Evolutionary conservation across 2,888 invertebrate species (phyloP).

Genomic region (Ophion ventricosus): DNA sequence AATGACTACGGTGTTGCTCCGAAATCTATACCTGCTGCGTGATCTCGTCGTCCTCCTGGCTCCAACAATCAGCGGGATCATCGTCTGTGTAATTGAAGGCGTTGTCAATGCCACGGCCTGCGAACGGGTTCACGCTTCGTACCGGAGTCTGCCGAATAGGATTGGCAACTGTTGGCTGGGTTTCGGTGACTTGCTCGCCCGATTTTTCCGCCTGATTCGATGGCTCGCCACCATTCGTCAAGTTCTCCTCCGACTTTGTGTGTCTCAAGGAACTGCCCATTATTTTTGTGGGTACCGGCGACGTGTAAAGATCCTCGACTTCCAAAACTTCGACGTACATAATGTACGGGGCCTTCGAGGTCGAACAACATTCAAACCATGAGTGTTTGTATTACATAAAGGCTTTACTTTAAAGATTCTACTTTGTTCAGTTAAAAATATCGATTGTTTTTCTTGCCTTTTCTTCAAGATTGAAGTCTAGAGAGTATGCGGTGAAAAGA

Average conservation of each 20-base stretch:
- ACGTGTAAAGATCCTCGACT: constrained; percentile 92
- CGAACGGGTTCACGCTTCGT: constrained; percentile 76
- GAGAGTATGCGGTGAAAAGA: too few relatives aligned
- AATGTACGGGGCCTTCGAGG: constrained; percentile 94
- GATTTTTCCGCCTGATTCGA: constrained; percentile 76
- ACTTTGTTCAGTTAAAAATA: too few relatives aligned
- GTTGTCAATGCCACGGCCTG: constrained; percentile 76
- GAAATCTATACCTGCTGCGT: constrained; percentile 87
- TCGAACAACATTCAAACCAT: neutral
- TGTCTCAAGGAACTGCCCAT: constrained; percentile 92
- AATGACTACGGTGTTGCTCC: too few relatives aligned
- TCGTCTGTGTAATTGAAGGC: constrained; percentile 83
- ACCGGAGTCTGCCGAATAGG: constrained; percentile 81
- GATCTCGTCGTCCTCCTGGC: constrained; percentile 97
- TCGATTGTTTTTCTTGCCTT: too few relatives aligned
- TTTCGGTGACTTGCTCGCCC: constrained; percentile 75
- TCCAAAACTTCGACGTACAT: constrained; percentile 98
- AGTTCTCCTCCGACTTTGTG: constrained; percentile 97
- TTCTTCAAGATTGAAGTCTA: too few relatives aligned
- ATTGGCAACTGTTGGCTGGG: constrained; percentile 65
- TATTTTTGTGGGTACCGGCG: constrained; percentile 95
- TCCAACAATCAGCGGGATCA: constrained; percentile 93
- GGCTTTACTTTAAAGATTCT: too few relatives aligned
- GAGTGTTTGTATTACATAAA: too few relatives aligned
- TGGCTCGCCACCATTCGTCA: constrained; percentile 84